phyloP scores from a whole-genome alignment of 23 tunicate species.

The Oikopleura dioica region DNA sequence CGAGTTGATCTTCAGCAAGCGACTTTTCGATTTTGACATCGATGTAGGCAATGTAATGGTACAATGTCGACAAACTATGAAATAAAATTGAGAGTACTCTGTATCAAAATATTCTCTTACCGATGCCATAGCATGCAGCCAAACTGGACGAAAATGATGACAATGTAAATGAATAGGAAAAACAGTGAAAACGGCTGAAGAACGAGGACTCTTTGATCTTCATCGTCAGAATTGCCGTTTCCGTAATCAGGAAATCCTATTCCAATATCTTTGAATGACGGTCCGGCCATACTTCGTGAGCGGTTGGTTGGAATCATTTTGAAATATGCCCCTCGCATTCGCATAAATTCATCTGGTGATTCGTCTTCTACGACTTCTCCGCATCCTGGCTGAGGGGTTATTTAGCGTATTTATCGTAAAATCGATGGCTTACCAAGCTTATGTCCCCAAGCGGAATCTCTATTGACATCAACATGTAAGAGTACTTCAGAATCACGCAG shows the following conservation, averaged over 20 bases:
- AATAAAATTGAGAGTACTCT: background rate
- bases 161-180: slow-evolving; percentile 12
- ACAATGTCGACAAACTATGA: background rate
- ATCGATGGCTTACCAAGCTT: no score
- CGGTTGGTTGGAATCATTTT: no score
- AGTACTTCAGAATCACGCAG: background rate
- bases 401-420: no score
- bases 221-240: background rate
- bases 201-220: background rate
- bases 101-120: slow-evolving; percentile 8
- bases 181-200: slow-evolving; percentile 12
- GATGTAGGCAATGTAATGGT: slow-evolving; percentile 2
- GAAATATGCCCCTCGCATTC: no score
- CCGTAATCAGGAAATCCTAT: no score
- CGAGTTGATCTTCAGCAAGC: background rate
- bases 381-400: no score
- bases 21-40: background rate
- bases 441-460: background rate
- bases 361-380: no score
- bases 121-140: slow-evolving; percentile 17
- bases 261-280: no score
- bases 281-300: no score
- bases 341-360: no score
- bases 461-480: background rate
- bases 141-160: slow-evolving; percentile 15